These are phyloP conservation scores for Euwallacea fornicatus DNA, from an alignment of 1,140 invertebrate genomes.

Conservation along the genomic window DNA sequence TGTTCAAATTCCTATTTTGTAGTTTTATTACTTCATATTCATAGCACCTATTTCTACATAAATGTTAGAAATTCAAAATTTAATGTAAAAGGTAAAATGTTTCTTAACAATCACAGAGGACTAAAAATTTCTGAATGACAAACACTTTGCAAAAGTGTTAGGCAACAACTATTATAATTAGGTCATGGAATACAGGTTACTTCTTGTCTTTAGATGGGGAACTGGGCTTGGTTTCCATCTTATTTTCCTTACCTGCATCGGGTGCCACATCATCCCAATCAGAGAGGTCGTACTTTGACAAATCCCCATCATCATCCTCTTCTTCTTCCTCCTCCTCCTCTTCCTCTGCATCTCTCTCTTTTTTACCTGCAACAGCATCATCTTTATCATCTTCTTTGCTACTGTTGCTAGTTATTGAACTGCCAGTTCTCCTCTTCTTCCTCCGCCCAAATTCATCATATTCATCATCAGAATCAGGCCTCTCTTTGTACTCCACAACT, in stretches of 20 bases:
- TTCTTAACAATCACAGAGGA: too few relatives aligned
- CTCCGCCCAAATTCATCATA: conserved; percentile 95
- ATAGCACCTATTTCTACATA: too few relatives aligned
- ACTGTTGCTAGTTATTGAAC: conserved; percentile 49
- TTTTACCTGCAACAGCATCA: conserved; percentile 50
- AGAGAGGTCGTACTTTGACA: conserved; percentile 81
- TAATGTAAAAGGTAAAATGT: too few relatives aligned
- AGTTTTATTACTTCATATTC: too few relatives aligned
- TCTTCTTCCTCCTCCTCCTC: conserved; percentile 62
- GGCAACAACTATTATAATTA: too few relatives aligned
- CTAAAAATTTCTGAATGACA: too few relatives aligned
- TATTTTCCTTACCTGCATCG: conserved; percentile 48
- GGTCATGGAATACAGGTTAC: too few relatives aligned
- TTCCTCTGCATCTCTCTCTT: conserved; percentile 50
- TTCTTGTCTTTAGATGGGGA: too few relatives aligned
- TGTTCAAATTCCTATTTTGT: too few relatives aligned
- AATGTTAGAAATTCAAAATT: too few relatives aligned
- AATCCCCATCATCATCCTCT: conserved; percentile 71
- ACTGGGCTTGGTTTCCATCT: neutral
- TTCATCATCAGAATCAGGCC: conserved; percentile 84
- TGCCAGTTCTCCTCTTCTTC: conserved; percentile 70
- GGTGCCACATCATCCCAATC: conserved; percentile 63
- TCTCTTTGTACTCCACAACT: conserved; percentile 88
- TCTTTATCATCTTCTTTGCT: conserved; percentile 52
- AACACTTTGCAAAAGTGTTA: too few relatives aligned